Conservation (phyloP, 92 coral and sea anemone genomes). For the Epizoanthus ramosus region DNA sequence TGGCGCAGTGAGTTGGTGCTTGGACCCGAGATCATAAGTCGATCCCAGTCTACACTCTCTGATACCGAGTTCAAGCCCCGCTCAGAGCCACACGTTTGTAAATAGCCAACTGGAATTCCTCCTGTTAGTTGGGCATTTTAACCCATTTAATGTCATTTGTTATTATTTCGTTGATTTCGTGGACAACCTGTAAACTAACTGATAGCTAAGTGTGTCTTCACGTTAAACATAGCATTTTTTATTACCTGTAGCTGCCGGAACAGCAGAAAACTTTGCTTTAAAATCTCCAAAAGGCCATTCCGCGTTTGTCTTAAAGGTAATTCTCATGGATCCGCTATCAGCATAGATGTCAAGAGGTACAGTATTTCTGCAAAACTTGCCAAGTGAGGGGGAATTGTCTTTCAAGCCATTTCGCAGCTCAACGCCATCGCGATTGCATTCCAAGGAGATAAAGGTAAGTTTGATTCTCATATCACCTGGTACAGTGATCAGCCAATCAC, state of each 20-base stretch:
- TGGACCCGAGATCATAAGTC: too few relatives aligned
- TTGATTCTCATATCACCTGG: conserved; percentile 1
- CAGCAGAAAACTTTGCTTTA: not conserved
- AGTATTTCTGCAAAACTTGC: not conserved
- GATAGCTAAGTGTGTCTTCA: too few relatives aligned
- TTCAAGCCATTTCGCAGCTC: conserved; percentile 13
- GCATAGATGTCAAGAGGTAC: not conserved
- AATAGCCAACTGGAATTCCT: too few relatives aligned
- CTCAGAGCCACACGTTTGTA: too few relatives aligned
- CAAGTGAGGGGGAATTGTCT: conserved; percentile 1
- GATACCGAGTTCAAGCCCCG: too few relatives aligned
- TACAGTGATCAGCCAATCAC: conserved; percentile 18
- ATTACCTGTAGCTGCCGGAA: not conserved
- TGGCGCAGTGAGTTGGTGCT: too few relatives aligned
- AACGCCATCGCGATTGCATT: conserved; percentile 25
- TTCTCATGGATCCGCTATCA: conserved; percentile 7
- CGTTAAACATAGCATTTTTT: too few relatives aligned
- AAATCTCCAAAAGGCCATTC: conserved; percentile 19
- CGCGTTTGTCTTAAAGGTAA: conserved; percentile 19
- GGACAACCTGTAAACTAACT: too few relatives aligned
- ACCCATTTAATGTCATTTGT: too few relatives aligned
- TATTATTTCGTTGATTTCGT: too few relatives aligned
- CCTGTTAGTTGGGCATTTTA: too few relatives aligned
- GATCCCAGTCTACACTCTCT: too few relatives aligned
- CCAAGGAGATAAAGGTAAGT: not conserved